A percentile compares a stretch with the other conserved stretches of the same genome.
Evolutionary conservation across 2,113 vertebrate species (phyloP).

Genomic region (Myxocyprinus asiaticus): DNA sequence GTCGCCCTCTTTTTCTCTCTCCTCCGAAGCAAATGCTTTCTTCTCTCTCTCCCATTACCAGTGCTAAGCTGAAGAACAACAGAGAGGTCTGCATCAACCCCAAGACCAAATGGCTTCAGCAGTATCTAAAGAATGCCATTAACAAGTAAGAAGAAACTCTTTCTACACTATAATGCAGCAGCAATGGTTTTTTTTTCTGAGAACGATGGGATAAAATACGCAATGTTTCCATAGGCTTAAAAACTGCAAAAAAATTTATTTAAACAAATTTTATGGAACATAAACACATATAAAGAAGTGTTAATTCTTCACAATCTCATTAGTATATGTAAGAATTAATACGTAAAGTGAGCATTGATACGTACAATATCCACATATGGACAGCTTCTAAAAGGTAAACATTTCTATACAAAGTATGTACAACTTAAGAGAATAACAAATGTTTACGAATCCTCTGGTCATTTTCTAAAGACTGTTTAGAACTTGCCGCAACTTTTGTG

Average conservation of each 20-base stretch:
- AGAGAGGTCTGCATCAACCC: conserved; percentile 97
- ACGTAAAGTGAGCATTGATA: neutral
- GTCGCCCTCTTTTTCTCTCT: conserved; percentile 26
- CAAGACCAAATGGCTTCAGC: conserved; percentile 96
- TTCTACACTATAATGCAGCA: conserved; percentile 12
- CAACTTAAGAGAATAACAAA: too few relatives aligned
- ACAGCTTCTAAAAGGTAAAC: neutral
- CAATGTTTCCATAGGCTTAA: conserved; percentile 29
- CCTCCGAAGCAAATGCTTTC: neutral
- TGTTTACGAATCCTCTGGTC: too few relatives aligned
- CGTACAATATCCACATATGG: neutral
- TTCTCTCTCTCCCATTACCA: conserved; percentile 62
- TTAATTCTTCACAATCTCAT: too few relatives aligned
- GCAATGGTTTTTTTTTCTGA: neutral
- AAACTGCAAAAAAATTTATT: neutral
- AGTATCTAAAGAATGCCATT: conserved; percentile 95
- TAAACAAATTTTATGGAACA: neutral
- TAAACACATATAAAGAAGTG: neutral
- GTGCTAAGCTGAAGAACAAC: conserved; percentile 93
- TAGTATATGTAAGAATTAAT: neutral
- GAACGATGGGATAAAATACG: conserved; percentile 48
- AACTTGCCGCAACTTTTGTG: too few relatives aligned
- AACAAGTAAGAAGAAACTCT: conserved; percentile 90
- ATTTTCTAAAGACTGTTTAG: too few relatives aligned
- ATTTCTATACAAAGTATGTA: too few relatives aligned